Base-by-base conservation (phyloP, 2,797 vertebrate genomes). In the Pogonophryne albipinna region DNA sequence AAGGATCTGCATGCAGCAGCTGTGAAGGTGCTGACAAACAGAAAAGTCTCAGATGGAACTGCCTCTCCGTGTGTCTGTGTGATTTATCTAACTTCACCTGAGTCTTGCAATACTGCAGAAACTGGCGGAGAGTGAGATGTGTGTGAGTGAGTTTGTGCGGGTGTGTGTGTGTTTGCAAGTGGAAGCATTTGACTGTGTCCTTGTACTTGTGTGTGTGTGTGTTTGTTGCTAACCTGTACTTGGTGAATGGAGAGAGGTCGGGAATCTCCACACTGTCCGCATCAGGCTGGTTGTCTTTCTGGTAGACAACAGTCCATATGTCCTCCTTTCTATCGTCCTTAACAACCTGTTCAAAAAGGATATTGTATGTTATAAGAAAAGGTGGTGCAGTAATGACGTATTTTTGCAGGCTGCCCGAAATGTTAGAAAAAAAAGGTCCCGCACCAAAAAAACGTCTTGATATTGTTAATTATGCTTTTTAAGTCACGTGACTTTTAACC, bases 171-270 rank as follows among this genome's bases (percentile, higher is more conserved):
- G 61, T 50, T 66, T 10, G 53, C 76, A 17, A 20, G 52, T 41
- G 55, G 41, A 2, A 27, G 53, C 8, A 31, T 17, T 14, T 16
- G 31, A 17, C 31, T 34, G 4, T 16, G 68, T 57, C 38, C 46
- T 10, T 38, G 34, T 58, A 2, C 1, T 10, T 51, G 31, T 41
- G 56, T 34, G 66, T 34, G 66, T 50, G 69, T 53, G 53, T 34
- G 66, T 82, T 56, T 74, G 72, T 14, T 23, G 68, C 84, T 95
- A 90, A 99, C 98, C 98, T 97, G 95, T 99, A 99, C 86, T 96
- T 94, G 50, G 97, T 99, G 83, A 98, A 99, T 0, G 98, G 98
- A 0, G 89, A 96, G 83, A 99, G 96, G 92, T 97, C 92, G 0
- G 97, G 97, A 66, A 99, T 94, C 80, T 98, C 96, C 91, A 99